phyloP scores from a whole-genome alignment of 2,888 invertebrate species.

The Andrena flavipes region DNA sequence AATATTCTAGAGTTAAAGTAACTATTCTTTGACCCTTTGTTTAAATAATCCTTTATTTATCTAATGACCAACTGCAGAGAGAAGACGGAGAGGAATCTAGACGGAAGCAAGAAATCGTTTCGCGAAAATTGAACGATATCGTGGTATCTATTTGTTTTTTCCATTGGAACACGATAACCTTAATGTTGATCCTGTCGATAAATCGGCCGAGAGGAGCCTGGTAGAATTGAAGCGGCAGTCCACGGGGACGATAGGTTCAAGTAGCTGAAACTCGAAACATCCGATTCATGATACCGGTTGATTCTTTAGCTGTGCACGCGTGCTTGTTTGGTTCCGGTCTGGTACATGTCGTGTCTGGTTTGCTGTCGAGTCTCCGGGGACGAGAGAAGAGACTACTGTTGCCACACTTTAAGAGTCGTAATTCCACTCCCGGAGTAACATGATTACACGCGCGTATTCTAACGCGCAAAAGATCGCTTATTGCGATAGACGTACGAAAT shows the following conservation, averaged over 20 bases:
- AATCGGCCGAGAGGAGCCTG: neutral
- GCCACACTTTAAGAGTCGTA: conserved; percentile 56
- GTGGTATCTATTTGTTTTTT: neutral
- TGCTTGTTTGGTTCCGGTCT: conserved; percentile 68
- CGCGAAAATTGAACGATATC: neutral
- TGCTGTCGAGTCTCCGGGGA: conserved; percentile 57
- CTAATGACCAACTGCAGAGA: no score
- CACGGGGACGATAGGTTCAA: conserved; percentile 11
- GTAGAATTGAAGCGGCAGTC: conserved; percentile 7
- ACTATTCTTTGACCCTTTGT: no score
- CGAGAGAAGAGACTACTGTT: conserved; percentile 55
- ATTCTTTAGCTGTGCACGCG: conserved; percentile 23
- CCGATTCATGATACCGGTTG: conserved; percentile 53
- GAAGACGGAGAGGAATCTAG: no score
- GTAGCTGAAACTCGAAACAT: conserved; percentile 59
- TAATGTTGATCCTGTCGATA: neutral
- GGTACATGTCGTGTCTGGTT: conserved; percentile 62
- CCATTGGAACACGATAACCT: conserved; percentile 18
- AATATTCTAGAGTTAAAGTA: no score
- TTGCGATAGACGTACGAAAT: conserved; percentile 17
- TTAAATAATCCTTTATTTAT: no score
- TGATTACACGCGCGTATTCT: conserved; percentile 47
- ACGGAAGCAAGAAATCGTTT: neutral
- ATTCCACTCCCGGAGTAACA: conserved; percentile 67
- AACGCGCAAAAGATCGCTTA: conserved; percentile 36